Percentiles rank a stretch among this genome's conserved stretches.
phyloP scores from a whole-genome alignment of 2,113 vertebrate species.

The Cranoglanis bouderius region DNA sequence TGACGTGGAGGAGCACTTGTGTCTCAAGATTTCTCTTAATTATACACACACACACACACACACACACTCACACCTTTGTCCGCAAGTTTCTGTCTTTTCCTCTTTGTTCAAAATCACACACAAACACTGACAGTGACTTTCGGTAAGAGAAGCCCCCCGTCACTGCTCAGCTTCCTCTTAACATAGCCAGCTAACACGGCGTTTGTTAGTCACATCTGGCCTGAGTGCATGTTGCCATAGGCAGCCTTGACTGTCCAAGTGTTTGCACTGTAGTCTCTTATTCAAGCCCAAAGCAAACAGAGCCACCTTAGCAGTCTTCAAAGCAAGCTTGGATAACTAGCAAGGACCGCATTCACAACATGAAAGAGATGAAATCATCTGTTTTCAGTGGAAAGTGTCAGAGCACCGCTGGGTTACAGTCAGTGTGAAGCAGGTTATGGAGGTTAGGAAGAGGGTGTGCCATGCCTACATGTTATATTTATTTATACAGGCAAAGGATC shows the following conservation, averaged over 20 bases:
- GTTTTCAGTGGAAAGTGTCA: neutral
- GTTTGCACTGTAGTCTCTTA: constrained; percentile 17
- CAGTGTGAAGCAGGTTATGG: neutral
- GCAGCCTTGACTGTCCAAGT: constrained; percentile 10
- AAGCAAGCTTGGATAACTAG: constrained; percentile 1
- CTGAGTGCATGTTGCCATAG: neutral
- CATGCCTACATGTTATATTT: neutral
- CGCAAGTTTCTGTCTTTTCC: constrained; percentile 24
- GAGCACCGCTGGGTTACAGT: neutral
- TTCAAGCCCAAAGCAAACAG: constrained; percentile 14
- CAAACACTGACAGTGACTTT: constrained; percentile 25
- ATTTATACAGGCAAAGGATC: neutral
- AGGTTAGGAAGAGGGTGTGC: constrained; percentile 5
- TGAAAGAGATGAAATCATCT: constrained; percentile 21
- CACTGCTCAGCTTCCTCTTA: constrained; percentile 30
- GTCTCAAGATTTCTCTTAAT: neutral
- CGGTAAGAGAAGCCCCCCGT: constrained; percentile 46
- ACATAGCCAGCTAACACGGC: neutral
- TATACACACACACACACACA: neutral
- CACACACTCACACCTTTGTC: neutral
- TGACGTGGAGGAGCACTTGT: neutral
- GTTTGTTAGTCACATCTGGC: constrained; percentile 4
- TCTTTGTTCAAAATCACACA: constrained; percentile 2
- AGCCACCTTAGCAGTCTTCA: constrained; percentile 16
- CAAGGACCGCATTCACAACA: neutral